These are phyloP conservation scores for Dinomys branickii DNA, from an alignment of 2,113 vertebrate genomes.

Conservation along the genomic window DNA sequence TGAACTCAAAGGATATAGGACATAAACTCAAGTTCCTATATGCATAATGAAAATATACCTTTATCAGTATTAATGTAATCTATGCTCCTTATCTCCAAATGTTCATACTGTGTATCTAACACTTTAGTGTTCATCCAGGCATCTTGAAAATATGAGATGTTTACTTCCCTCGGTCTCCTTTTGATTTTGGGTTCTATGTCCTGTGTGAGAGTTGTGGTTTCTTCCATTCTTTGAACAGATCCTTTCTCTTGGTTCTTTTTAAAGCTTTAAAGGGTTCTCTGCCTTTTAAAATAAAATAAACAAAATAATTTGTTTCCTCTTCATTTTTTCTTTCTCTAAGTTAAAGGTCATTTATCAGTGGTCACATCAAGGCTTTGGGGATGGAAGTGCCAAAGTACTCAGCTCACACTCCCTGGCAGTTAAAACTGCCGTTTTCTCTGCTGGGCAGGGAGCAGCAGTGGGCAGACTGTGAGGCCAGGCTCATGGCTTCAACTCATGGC, in stretches of 20 bases:
- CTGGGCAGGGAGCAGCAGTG: neutral
- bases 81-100: neutral
- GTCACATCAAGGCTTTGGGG: neutral
- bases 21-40: neutral
- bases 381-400: too few relatives aligned
- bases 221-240: neutral
- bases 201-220: neutral
- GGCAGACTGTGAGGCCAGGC: neutral
- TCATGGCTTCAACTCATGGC: neutral
- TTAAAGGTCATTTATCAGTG: neutral
- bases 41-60: neutral
- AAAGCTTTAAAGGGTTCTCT: neutral
- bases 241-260: slow-evolving; percentile 26
- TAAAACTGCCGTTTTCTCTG: neutral
- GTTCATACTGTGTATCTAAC: neutral
- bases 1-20: neutral
- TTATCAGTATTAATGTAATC: neutral
- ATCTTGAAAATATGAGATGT: neutral
- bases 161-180: neutral
- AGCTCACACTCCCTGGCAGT: neutral
- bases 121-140: neutral
- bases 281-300: slow-evolving; percentile 1
- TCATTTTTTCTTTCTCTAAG: neutral
- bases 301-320: neutral
- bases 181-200: neutral